Base-by-base conservation (phyloP, 2,113 vertebrate genomes). In the Nothobranchius kuhntae region DNA sequence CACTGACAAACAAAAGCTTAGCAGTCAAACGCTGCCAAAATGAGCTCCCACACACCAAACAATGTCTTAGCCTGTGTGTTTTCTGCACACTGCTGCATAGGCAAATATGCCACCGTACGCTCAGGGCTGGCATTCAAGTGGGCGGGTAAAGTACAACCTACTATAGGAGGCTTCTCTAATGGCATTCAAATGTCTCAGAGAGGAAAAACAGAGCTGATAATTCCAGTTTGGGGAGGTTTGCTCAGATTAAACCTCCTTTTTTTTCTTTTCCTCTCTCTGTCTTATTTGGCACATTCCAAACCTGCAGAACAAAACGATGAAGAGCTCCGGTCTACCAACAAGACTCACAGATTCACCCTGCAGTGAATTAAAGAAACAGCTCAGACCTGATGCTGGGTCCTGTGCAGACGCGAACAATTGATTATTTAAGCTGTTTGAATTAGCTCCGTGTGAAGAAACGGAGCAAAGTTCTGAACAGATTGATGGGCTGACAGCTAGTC, bases 21-120 rank as follows among this genome's bases (percentile, higher is more conserved):
- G 83, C 83, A 86, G 78, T 82, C 74, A 74, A 75, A 77, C 45
- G 42, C 52, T 86, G 90, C 87, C 89, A 90, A 86, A 77, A 80
- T 57, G 63, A 63, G 75, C 88, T 86, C 91, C 88, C 88, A 91
- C 87, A 89, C 87, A 86, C 73, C 54, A 66, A 84, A 84, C 82
- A 91, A 86, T 86, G 84, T 83, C 82, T 81, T 35, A 68, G 65
- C 78, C 80, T 77, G 61, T 78, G 75, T 69, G 75, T 72, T 21
- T 21, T 63, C 65, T 65, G 88, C 76, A 70, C 71, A 72, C 76
- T 75, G 60, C 76, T 75, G 60, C 68, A 81, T 64, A 62, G 53
- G 51, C 78, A 77, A 80, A 67, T 55, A 83, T 66, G 81, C 82
- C 53, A 57, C 30, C n/a, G 15, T 78, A 61, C 65, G 50, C 57